phyloP scores from a whole-genome alignment of 2,888 invertebrate genomes.

The Scaptomyza flava region DNA sequence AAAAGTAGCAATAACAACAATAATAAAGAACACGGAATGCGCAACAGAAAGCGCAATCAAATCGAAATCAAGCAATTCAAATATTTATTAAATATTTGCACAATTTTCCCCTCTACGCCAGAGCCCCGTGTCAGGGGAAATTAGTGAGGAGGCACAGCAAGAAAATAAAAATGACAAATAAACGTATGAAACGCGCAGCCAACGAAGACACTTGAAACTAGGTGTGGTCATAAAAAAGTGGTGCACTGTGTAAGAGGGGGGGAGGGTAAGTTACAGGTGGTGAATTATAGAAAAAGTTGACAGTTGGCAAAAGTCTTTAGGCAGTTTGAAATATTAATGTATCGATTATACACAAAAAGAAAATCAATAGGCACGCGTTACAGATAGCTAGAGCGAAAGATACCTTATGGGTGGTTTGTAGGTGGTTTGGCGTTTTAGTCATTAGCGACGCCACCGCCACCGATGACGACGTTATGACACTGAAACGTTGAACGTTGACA shows the following conservation, averaged over 20 bases:
- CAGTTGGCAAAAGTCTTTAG: slow-evolving; percentile 59
- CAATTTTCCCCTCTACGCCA: background rate
- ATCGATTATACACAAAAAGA: slow-evolving; percentile 67
- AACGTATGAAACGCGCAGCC: slow-evolving; percentile 18
- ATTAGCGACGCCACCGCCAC: slow-evolving; percentile 50
- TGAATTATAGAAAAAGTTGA: slow-evolving; percentile 37
- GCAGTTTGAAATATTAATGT: slow-evolving; percentile 55
- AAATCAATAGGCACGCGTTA: slow-evolving; percentile 64
- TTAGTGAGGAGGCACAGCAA: slow-evolving; percentile 9
- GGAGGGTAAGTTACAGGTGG: background rate
- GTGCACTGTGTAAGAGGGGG: background rate
- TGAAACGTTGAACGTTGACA: slow-evolving; percentile 2
- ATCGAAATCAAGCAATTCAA: slow-evolving; percentile 53
- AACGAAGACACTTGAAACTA: slow-evolving; percentile 33
- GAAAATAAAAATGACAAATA: slow-evolving; percentile 4
- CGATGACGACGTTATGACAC: slow-evolving; percentile 17
- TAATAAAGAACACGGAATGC: slow-evolving; percentile 29
- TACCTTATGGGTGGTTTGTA: background rate
- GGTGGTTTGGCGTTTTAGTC: slow-evolving; percentile 38
- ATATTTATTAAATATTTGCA: slow-evolving; percentile 60
- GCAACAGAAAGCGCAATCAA: slow-evolving; percentile 51
- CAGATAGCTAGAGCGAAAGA: slow-evolving; percentile 3
- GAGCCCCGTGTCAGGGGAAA: slow-evolving; percentile 17
- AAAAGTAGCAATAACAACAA: slow-evolving; percentile 19
- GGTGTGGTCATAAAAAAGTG: slow-evolving; percentile 21